Evolutionary conservation across 2,888 invertebrate genomes (phyloP), one percentile per base, ranked within the genome.

Genomic region (Pseudanteris insignis): DNA sequence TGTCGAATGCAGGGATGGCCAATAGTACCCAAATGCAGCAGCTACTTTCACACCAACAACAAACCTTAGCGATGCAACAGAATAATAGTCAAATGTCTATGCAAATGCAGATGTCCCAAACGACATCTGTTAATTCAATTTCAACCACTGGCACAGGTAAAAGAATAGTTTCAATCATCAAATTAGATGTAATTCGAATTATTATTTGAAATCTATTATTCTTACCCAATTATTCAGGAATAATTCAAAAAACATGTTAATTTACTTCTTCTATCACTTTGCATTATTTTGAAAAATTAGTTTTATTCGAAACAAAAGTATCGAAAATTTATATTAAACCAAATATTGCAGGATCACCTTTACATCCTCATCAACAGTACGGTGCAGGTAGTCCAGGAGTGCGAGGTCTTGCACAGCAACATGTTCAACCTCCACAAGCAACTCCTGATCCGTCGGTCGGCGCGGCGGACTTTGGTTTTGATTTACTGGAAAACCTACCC

Each of bases 401-500:
- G 14, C 74, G 79, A 11, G 78, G 77, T 68, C 73, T 79, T 18
- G 77, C 78, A 26, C 81, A 70, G 44, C 70, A 70, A 40, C 70
- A 67, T 41, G 71, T 71, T 44, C 74, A 72, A 51, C 70, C 67
- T 9, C 70, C 71, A 18, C 73, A 71, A 75, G 68, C 75, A 30
- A 65, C 71, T 9, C 66, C 71, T 13, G 77, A 79, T 48, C 72
- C 72, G 28, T 75, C 74, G 55, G 77, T 76, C 12, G 67, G 68
- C n/a, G 74, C 77, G 2, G 76, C 81, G 3, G 91, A 92, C 81
- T 90, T 93, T 81, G 89, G 87, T 80, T 86, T 93, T 70, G 92
- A 93, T 83, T 91, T 92, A 82, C 85, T 92, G 62, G 93, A 93
- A 79, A 90, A 89, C 81, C 85, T 93, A 79, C 88, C 89, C 48